These are phyloP conservation scores for Macroteleia sp. DNA, from an alignment of 2,888 invertebrate genomes.

Conservation along the genomic window DNA sequence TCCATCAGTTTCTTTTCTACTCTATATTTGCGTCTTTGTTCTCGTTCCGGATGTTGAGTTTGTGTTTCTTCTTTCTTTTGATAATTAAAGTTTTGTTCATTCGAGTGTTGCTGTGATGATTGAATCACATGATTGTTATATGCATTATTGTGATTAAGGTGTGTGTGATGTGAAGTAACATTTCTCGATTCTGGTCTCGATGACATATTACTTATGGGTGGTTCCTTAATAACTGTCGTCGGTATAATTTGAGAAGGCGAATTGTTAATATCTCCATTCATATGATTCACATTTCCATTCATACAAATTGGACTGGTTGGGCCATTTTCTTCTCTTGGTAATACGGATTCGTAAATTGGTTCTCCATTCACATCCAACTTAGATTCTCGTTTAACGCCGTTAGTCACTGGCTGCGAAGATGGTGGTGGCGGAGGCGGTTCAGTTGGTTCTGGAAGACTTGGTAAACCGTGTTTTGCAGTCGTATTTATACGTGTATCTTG, in stretches of 20 bases:
- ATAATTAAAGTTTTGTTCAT: conserved; percentile 64
- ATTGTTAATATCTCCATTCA: conserved; percentile 75
- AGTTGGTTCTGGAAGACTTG: conserved; percentile 90
- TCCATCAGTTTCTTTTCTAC: conserved; percentile 94
- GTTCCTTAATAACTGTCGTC: conserved; percentile 76
- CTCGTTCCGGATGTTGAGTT: conserved; percentile 86
- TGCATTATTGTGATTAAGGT: conserved; percentile 64
- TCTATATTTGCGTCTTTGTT: conserved; percentile 91
- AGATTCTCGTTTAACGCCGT: conserved; percentile 77
- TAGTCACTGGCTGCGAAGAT: conserved; percentile 85
- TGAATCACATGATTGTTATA: conserved; percentile 57
- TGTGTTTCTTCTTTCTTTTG: conserved; percentile 70
- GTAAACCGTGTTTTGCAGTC: conserved; percentile 84
- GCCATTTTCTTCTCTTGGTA: conserved; percentile 87
- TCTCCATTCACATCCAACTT: conserved; percentile 85
- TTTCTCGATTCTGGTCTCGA: conserved; percentile 74
- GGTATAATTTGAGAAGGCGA: conserved; percentile 76
- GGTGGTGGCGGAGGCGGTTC: conserved; percentile 90
- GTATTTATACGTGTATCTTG: conserved; percentile 72
- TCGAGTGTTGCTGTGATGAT: conserved; percentile 62
- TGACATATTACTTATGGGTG: conserved; percentile 71
- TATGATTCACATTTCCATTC: conserved; percentile 73
- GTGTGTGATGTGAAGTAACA: conserved; percentile 68
- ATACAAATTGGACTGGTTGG: conserved; percentile 74
- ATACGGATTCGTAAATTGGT: conserved; percentile 94